phyloP scores from a whole-genome alignment of 2,888 invertebrate genomes.

The Papilio elwesi region DNA sequence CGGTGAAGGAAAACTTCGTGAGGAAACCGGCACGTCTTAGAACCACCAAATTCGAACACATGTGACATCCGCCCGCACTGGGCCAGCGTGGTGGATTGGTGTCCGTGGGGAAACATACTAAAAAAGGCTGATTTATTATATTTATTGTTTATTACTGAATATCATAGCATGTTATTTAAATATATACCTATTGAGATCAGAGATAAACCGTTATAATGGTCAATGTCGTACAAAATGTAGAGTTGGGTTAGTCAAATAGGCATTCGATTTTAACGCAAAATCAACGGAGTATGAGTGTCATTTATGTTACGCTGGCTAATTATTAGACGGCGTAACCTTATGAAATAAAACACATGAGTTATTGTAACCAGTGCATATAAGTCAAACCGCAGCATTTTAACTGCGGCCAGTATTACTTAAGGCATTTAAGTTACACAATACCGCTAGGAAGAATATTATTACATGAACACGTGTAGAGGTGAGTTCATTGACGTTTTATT shows the following conservation, averaged over 20 bases:
- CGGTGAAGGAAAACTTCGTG: no score
- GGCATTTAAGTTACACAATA: conserved; percentile 16
- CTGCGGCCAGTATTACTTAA: conserved; percentile 2
- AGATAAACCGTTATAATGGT: background rate
- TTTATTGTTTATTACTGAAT: no score
- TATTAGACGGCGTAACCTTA: background rate
- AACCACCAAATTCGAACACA: no score
- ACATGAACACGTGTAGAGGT: background rate
- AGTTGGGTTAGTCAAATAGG: background rate
- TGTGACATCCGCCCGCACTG: no score
- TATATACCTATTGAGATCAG: background rate
- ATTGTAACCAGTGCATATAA: background rate
- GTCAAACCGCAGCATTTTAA: background rate
- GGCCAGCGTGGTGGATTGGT: no score
- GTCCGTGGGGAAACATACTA: no score
- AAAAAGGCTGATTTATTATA: no score
- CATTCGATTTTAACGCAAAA: background rate
- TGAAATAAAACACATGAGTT: conserved; percentile 11
- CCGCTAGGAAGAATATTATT: background rate
- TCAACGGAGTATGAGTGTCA: background rate
- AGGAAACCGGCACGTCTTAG: no score
- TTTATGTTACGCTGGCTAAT: background rate
- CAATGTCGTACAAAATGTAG: no score
- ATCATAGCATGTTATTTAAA: no score
- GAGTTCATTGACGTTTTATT: conserved; percentile 10